Conservation (phyloP, 2,113 vertebrate species). For the Manacus vitellinus region DNA sequence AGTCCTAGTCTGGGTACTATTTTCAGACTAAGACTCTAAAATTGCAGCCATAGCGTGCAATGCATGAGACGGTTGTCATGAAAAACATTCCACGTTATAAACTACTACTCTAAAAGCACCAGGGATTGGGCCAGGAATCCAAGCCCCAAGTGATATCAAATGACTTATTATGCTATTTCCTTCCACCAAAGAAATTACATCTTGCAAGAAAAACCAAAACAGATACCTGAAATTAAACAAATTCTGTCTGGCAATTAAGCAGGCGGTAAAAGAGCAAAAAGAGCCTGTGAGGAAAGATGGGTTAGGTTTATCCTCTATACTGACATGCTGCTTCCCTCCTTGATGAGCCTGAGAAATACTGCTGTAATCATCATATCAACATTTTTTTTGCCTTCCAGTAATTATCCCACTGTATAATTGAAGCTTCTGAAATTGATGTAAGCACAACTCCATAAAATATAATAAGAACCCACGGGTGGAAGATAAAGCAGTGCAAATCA, state of each 20-base stretch:
- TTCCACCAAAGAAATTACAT: slow-evolving; percentile 57
- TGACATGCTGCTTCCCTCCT: background rate
- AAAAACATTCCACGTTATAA: slow-evolving; percentile 63
- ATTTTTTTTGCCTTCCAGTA: slow-evolving; percentile 24
- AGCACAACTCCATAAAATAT: background rate
- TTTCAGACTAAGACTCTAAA: slow-evolving; percentile 42
- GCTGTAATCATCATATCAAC: slow-evolving; percentile 1
- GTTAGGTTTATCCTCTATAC: background rate
- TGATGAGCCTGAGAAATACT: background rate
- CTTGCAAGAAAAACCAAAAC: slow-evolving; percentile 59
- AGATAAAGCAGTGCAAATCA: background rate
- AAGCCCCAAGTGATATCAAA: slow-evolving; percentile 61
- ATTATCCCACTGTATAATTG: slow-evolving; percentile 23
- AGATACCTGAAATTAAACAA: slow-evolving; percentile 55
- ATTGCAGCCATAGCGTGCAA: slow-evolving; percentile 47
- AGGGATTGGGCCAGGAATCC: slow-evolving; percentile 52
- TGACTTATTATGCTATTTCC: slow-evolving; percentile 60
- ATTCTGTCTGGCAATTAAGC: slow-evolving; percentile 47
- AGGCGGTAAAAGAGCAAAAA: slow-evolving; percentile 1
- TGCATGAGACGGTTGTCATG: slow-evolving; percentile 58
- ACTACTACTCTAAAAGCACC: slow-evolving; percentile 54
- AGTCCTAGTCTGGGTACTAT: background rate
- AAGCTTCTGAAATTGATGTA: slow-evolving; percentile 25
- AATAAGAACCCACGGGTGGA: background rate
- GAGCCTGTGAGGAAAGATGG: background rate